These are phyloP conservation scores for Zoanthus gigantus DNA, from an alignment of 92 coral and sea anemone species.

Conservation along the genomic window DNA sequence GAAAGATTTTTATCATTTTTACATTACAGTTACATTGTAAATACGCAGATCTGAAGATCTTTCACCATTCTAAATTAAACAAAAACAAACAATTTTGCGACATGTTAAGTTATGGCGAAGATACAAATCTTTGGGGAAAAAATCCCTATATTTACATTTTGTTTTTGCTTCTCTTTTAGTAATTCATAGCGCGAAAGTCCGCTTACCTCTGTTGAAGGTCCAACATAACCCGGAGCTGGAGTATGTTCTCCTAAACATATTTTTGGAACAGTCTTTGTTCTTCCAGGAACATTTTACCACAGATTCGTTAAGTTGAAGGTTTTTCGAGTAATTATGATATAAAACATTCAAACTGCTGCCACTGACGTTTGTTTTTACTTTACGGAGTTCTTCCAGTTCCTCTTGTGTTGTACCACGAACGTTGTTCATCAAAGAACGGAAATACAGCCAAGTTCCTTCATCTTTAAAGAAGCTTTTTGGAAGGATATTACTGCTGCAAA, in stretches of 20 bases:
- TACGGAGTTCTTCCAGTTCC: not conserved
- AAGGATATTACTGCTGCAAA: slow-evolving; percentile 17
- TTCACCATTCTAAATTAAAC: too few species aligned
- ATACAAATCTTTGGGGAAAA: too few species aligned
- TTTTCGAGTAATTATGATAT: not conserved
- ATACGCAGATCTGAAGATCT: too few species aligned
- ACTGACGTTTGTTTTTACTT: not conserved
- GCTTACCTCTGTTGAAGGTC: slow-evolving; percentile 24
- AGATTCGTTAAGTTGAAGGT: not conserved
- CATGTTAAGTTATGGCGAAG: too few species aligned
- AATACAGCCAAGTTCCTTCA: slow-evolving; percentile 6
- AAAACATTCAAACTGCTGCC: not conserved
- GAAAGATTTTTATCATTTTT: too few species aligned
- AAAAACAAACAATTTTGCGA: too few species aligned
- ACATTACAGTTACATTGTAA: too few species aligned
- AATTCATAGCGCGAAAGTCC: too few species aligned
- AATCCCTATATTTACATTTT: too few species aligned
- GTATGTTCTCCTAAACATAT: not conserved
- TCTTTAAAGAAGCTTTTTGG: not conserved
- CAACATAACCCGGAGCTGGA: slow-evolving; percentile 15
- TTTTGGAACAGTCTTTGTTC: not conserved
- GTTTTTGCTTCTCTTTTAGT: too few species aligned
- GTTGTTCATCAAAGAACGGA: not conserved
- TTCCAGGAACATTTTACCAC: slow-evolving; percentile 22
- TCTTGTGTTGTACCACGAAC: not conserved